These are phyloP conservation scores for Elmis aenea DNA, from an alignment of 2,888 invertebrate species.

Conservation along the genomic window DNA sequence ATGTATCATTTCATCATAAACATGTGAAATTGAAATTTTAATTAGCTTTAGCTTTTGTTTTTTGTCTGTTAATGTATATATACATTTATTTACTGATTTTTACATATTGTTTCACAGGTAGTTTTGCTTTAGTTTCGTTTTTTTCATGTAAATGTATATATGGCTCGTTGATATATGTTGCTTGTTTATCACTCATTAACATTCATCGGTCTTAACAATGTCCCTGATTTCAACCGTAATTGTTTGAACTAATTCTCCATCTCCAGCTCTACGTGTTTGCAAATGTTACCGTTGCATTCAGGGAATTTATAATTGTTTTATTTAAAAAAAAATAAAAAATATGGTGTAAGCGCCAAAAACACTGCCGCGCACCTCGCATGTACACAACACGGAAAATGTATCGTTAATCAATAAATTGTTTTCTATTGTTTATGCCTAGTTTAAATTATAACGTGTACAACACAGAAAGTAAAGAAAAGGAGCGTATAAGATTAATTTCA, in stretches of 20 bases:
- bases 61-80: slow-evolving; percentile 1
- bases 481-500: background rate
- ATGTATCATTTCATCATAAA: slow-evolving; percentile 6
- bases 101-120: background rate
- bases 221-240: slow-evolving; percentile 16
- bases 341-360: slow-evolving; percentile 29
- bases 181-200: background rate
- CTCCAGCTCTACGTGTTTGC: slow-evolving; percentile 38
- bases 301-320: slow-evolving; percentile 20
- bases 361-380: slow-evolving; percentile 38
- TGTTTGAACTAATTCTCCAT: slow-evolving; percentile 5
- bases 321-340: no score
- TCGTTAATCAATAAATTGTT: slow-evolving; percentile 35
- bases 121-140: slow-evolving; percentile 1
- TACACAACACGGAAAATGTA: slow-evolving; percentile 8
- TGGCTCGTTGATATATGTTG: no score
- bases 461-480: slow-evolving; percentile 1
- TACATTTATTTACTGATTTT: slow-evolving; percentile 5
- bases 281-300: slow-evolving; percentile 26
- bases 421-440: slow-evolving; percentile 37
- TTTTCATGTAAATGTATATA: no score
- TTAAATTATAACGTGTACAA: slow-evolving; percentile 18
- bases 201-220: background rate
- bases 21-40: slow-evolving; percentile 7
- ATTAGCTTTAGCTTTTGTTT: slow-evolving; percentile 13